These are phyloP conservation scores for Tipula vernalis DNA, from an alignment of 2,888 invertebrate genomes.

Conservation along the genomic window DNA sequence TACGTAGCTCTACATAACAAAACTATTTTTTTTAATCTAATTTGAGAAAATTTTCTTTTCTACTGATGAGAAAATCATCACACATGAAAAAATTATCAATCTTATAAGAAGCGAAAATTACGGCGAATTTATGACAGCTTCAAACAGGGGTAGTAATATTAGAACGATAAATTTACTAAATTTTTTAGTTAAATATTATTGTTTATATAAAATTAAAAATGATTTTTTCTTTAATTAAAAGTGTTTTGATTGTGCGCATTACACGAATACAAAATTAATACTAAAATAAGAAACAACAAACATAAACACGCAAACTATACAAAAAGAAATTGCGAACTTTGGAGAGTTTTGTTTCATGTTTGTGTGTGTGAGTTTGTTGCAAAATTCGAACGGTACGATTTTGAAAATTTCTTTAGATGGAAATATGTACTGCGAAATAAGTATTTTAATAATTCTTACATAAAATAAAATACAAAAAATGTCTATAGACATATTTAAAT, in stretches of 20 bases:
- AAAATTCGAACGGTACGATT: background rate
- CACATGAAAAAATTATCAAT: background rate
- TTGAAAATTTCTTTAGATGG: background rate
- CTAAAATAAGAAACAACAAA: background rate
- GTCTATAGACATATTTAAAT: background rate
- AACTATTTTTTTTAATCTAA: background rate
- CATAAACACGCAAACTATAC: background rate
- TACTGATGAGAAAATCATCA: background rate
- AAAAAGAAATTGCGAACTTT: background rate
- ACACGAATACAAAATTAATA: background rate
- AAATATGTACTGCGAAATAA: no score
- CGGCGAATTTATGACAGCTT: conserved; percentile 5
- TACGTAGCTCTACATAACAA: background rate
- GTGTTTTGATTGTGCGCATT: background rate
- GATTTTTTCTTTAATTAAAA: background rate
- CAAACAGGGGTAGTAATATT: background rate
- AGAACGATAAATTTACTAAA: background rate
- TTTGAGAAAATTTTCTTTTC: conserved; percentile 8
- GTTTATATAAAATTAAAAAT: background rate
- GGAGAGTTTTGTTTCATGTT: background rate
- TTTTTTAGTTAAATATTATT: background rate
- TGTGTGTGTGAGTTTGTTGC: background rate
- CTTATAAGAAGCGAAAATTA: conserved; percentile 7
- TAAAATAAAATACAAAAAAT: background rate
- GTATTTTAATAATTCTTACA: background rate